Percentiles rank a stretch among this genome's conserved stretches.
These are phyloP conservation scores for Xanthorhoe designata DNA, from an alignment of 2,888 invertebrate genomes.

Conservation along the genomic window DNA sequence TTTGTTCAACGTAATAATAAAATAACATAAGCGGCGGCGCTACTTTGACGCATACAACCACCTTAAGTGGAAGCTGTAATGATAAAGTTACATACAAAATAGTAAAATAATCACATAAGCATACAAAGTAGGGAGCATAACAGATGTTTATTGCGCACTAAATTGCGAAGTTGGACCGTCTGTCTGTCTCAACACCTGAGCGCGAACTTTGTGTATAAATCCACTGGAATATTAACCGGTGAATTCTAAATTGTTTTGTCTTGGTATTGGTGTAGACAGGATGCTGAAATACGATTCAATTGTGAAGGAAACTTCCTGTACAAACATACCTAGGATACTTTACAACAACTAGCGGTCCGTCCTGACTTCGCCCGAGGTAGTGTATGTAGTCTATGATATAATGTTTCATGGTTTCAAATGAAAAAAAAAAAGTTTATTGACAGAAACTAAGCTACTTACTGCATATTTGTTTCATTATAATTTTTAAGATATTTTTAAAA, in stretches of 20 bases:
- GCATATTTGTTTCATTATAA: too few species aligned
- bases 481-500: too few species aligned
- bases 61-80: too few species aligned
- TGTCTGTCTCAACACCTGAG: slow-evolving; percentile 46
- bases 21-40: too few species aligned
- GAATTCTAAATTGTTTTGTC: slow-evolving; percentile 35
- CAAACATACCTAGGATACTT: neutral
- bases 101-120: slow-evolving; percentile 26
- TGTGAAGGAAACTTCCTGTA: neutral
- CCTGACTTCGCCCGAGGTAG: too few species aligned
- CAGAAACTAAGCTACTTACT: too few species aligned
- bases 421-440: too few species aligned
- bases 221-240: slow-evolving; percentile 31
- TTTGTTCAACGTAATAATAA: too few species aligned
- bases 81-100: slow-evolving; percentile 4
- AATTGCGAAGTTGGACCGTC: slow-evolving; percentile 43
- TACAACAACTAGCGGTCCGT: too few species aligned
- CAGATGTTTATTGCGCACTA: slow-evolving; percentile 43
- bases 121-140: slow-evolving; percentile 28
- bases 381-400: too few species aligned
- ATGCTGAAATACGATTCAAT: neutral
- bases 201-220: slow-evolving; percentile 45
- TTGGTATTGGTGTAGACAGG: slow-evolving; percentile 23
- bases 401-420: too few species aligned
- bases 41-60: too few species aligned